Conservation (phyloP, 2,113 vertebrate genomes). For the Mustelus asterias region DNA sequence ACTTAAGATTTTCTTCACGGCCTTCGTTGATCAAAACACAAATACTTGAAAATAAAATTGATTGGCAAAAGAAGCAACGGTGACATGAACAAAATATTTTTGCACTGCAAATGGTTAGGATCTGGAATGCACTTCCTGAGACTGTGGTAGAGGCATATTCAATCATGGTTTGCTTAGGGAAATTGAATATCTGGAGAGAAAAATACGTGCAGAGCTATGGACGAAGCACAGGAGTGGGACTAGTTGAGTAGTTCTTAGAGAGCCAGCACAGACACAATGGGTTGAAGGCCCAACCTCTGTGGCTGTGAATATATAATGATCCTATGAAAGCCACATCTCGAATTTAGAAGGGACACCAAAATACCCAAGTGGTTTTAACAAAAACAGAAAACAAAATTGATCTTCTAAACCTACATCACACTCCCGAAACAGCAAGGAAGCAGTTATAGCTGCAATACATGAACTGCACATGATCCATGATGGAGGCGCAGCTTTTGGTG, state of each 20-base stretch:
- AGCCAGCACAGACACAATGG: no score
- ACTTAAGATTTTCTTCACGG: neutral
- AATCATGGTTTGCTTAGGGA: neutral
- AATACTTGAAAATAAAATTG: neutral
- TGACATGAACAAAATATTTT: neutral
- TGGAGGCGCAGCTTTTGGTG: neutral
- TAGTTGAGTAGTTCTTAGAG: no score
- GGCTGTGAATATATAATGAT: no score
- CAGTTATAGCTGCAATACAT: neutral
- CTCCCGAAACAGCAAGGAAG: neutral
- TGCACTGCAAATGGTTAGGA: neutral
- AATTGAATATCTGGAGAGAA: neutral
- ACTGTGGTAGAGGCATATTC: neutral
- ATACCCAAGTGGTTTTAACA: neutral
- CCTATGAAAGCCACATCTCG: neutral
- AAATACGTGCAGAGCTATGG: neutral
- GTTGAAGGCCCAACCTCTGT: no score
- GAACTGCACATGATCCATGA: neutral
- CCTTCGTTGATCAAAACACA: neutral
- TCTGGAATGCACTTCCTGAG: neutral
- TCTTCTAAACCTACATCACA: neutral
- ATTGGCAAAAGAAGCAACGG: neutral
- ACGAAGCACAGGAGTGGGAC: no score
- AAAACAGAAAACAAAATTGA: neutral
- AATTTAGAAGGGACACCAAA: neutral